Evolutionary conservation across 2,888 invertebrate genomes (phyloP).

Genomic region (Drosophila helvetica): DNA sequence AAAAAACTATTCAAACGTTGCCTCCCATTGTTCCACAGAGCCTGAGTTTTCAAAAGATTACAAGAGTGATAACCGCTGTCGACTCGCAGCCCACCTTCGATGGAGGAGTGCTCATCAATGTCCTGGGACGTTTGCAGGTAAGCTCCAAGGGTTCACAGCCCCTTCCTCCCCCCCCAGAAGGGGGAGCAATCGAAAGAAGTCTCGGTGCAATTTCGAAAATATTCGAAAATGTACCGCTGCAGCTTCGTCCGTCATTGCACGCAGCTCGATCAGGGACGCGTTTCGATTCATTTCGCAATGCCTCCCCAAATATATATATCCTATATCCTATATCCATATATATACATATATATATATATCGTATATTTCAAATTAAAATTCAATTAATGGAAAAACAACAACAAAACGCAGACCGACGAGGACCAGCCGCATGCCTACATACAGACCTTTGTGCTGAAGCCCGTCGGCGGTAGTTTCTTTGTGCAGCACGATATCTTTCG

Average conservation of each 20-base stretch:
- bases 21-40: conserved; percentile 86
- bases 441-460: conserved; percentile 97
- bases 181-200: background rate
- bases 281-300: background rate
- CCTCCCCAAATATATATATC: background rate
- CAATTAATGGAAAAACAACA: background rate
- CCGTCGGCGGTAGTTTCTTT: conserved; percentile 94
- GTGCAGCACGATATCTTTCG: conserved; percentile 98
- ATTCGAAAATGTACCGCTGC: background rate
- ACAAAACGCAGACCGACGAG: conserved; percentile 92
- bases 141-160: conserved; percentile 50
- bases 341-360: conserved; percentile 14
- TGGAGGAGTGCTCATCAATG: conserved; percentile 97
- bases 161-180: background rate
- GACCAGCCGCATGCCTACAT: conserved; percentile 97
- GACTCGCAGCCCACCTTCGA: conserved; percentile 99
- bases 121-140: conserved; percentile 98
- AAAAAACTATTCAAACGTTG: background rate
- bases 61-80: conserved; percentile 94
- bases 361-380: conserved; percentile 17
- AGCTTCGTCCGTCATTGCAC: background rate
- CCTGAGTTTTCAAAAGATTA: conserved; percentile 96
- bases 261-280: background rate
- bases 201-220: background rate
- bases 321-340: background rate